Evolutionary conservation across 2,797 vertebrate genomes (phyloP), one percentile per base, ranked within the genome.

Genomic region (Pseudochaenichthys georgianus): DNA sequence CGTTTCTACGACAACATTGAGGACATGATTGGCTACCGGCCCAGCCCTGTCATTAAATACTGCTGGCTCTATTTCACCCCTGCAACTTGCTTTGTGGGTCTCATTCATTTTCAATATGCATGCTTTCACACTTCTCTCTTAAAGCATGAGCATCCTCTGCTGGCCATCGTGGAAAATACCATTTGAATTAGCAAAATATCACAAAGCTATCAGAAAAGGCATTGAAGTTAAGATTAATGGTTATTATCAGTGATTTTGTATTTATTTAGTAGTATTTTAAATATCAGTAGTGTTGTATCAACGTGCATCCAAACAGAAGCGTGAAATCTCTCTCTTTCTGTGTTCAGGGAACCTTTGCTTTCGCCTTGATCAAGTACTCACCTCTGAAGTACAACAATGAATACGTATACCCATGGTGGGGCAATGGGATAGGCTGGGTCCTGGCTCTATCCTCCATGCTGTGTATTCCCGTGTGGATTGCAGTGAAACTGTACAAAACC

Each of bases 31-130:
- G 98, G 98, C 4, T 98, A 98, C 80, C 93, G 96, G 5, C 98
- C 98, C 0, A 92, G 95, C 83, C 80, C 97, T 41, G 15, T 97
- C 77, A 96, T 99, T 87, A 99, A 98, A 74, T 99, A 97, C 87
- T 99, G 98, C 88, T 99, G 98, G 98, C 85, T 97, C 51, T 97
- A 97, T 89, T 91, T 99, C 92, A 99, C 98, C 4, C 98, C 98
- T 0, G 97, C 96, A 0, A 97, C 97, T 9, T 99, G 98, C 90
- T 84, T 95, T 78, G 95, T 95, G 74, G 62, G 93, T 93, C 41
- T 76, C 23, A 53, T 19, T 46, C 12, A 31, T 50, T 53, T 64
- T 68, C 10, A 9, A 3, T 19, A 9, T 10, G 11, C n/a, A 17
- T 21, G 3, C 19, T 28, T 46, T 41, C 42, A 48, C 17, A 31